A percentile compares a stretch with the other conserved stretches of the same genome.
Evolutionary conservation across 92 coral and sea anemone genomes (phyloP).

Genomic region (Umimayanthus chanpuru): DNA sequence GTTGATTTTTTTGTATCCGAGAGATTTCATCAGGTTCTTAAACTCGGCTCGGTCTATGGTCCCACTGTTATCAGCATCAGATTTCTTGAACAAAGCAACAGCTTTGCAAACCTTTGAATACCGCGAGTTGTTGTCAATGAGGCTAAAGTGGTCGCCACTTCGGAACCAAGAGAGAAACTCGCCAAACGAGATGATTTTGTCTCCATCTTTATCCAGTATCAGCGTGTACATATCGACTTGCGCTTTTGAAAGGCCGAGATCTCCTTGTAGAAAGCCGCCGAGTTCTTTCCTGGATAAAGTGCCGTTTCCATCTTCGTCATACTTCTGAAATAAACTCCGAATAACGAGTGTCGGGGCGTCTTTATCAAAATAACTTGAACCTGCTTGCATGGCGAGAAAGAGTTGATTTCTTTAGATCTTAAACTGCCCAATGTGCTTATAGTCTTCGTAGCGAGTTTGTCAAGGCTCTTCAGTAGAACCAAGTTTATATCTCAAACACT

Average conservation of each 20-base stretch:
- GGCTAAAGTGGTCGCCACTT: conserved; percentile 20
- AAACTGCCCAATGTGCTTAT: too few species aligned
- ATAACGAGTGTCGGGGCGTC: conserved; percentile 65
- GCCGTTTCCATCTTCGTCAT: conserved; percentile 67
- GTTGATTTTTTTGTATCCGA: conserved; percentile 52
- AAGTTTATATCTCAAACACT: not conserved
- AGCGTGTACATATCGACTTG: conserved; percentile 8
- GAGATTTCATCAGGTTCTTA: conserved; percentile 55
- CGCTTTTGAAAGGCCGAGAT: conserved; percentile 60
- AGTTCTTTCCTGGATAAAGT: conserved; percentile 63
- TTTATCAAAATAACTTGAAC: conserved; percentile 63
- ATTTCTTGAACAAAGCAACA: conserved; percentile 61
- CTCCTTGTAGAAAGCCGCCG: conserved; percentile 59
- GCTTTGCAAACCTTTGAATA: conserved; percentile 57
- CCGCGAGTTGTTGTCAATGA: conserved; percentile 8
- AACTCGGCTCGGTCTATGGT: conserved; percentile 72
- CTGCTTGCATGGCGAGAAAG: conserved; percentile 69
- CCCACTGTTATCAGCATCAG: conserved; percentile 65
- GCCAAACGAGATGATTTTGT: conserved; percentile 24
- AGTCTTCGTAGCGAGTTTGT: not conserved
- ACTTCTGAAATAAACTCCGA: conserved; percentile 72
- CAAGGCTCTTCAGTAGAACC: not conserved
- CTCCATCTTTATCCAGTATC: conserved; percentile 32
- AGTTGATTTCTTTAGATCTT: too few species aligned
- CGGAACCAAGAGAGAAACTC: conserved; percentile 32